Evolutionary conservation across 2,888 invertebrate genomes (phyloP), one percentile per base, ranked within the genome.

Genomic region (Carcina quercana): DNA sequence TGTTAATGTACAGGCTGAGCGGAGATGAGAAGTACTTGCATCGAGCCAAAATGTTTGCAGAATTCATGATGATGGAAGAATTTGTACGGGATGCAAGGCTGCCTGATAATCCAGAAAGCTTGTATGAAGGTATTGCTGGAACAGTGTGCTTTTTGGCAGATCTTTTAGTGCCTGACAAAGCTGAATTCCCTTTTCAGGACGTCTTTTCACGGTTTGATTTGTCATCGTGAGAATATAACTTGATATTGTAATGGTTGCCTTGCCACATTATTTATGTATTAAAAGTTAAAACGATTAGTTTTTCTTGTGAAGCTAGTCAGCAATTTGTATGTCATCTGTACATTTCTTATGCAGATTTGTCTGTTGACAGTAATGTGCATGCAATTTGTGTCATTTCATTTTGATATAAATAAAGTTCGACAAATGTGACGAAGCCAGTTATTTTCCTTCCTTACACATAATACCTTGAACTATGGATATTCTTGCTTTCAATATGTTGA

Each of bases 41-140:
- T 51, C 84, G 91, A 48, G 95, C 95, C 1, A 74, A 87, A 31
- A 86, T 86, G 47, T 96, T 94, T 80, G 92, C 91, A 30, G 86
- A 90, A 37, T 93, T 95, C 59, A 74, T 96, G 67, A 86, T 85
- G 11, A 82, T 82, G 7, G 83, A 88, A 0, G 87, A 88, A 45
- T 94, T 93, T 61, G 70, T 87, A 40, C 73, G 75, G 35, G 86
- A 88, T 40, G 89, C 94, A 0, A 86, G 91, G 24, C 87, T 87
- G 8, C 96, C 96, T 0, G 96, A 96, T 66, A 86, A 87, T 47
- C 95, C 95, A 0, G 91, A 89, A 55, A 94, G 93, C 58, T 82
- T 97, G 47, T 95, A 89, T 68, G 96, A 96, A 74, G 96, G 96
- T 1, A 86, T 89, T 33, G 93, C 95, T 6, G 96, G 96, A 2